Percentiles rank a stretch among this genome's conserved stretches.
These are phyloP conservation scores for Clivina fossor DNA, from an alignment of 2,888 invertebrate species.

Conservation along the genomic window DNA sequence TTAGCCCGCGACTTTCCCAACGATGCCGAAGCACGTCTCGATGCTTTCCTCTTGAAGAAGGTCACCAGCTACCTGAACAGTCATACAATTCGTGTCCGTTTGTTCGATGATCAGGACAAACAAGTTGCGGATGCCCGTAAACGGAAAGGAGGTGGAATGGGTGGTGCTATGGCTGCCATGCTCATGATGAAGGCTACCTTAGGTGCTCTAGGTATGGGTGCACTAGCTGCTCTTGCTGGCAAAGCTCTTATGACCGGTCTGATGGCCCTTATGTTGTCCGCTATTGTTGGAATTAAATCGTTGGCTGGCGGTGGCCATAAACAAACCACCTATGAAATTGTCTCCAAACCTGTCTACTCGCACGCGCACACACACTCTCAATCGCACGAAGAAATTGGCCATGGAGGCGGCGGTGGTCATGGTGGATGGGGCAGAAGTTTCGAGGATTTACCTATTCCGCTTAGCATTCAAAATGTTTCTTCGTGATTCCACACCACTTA, in stretches of 20 bases:
- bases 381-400: slow-evolving; percentile 64
- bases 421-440: slow-evolving; percentile 58
- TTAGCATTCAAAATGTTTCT: slow-evolving; percentile 46
- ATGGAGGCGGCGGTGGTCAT: slow-evolving; percentile 52
- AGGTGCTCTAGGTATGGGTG: slow-evolving; percentile 73
- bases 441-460: slow-evolving; percentile 50
- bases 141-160: slow-evolving; percentile 58
- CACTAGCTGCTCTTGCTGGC: slow-evolving; percentile 75
- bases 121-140: slow-evolving; percentile 60
- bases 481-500: slow-evolving; percentile 43
- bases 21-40: slow-evolving; percentile 73
- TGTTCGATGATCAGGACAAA: slow-evolving; percentile 63
- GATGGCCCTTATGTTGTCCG: slow-evolving; percentile 76
- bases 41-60: slow-evolving; percentile 72
- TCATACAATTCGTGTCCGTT: slow-evolving; percentile 71
- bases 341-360: slow-evolving; percentile 77
- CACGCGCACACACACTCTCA: slow-evolving; percentile 67
- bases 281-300: slow-evolving; percentile 74
- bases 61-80: slow-evolving; percentile 71
- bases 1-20: slow-evolving; percentile 74
- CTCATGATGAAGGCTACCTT: slow-evolving; percentile 70
- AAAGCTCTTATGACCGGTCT: slow-evolving; percentile 82
- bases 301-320: slow-evolving; percentile 68
- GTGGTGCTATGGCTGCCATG: slow-evolving; percentile 54
- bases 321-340: slow-evolving; percentile 78